Percentiles rank a stretch among this genome's conserved stretches.
Conservation (phyloP, 2,113 vertebrate genomes). For the Oryzias woworae region DNA sequence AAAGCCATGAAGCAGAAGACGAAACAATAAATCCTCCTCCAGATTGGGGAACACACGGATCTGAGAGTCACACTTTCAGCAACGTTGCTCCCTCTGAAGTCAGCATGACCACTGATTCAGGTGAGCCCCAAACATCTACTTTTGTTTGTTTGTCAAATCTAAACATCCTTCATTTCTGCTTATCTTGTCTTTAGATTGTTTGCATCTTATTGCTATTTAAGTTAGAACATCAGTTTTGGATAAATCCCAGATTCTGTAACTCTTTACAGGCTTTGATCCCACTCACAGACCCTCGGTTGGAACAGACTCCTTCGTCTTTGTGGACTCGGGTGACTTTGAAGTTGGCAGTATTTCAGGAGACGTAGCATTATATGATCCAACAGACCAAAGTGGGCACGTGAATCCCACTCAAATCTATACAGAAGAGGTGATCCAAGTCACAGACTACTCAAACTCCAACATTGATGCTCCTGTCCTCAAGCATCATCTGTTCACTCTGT, state of each 20-base stretch:
- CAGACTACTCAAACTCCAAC: slow-evolving; percentile 11
- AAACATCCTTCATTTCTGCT: background rate
- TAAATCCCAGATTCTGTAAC: background rate
- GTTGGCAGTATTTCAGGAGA: slow-evolving; percentile 23
- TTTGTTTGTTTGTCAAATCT: background rate
- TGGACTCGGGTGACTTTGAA: slow-evolving; percentile 8
- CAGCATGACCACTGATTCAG: background rate
- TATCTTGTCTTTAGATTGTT: too few relatives aligned
- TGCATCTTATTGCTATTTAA: background rate
- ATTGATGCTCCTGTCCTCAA: slow-evolving; percentile 1
- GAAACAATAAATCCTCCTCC: background rate
- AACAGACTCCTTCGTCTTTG: background rate
- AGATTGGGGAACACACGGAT: slow-evolving; percentile 14
- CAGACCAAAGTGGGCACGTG: slow-evolving; percentile 25
- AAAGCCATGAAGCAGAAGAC: slow-evolving; percentile 11
- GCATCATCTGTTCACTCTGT: slow-evolving; percentile 20
- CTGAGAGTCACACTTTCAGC: slow-evolving; percentile 15
- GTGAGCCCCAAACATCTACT: slow-evolving; percentile 18
- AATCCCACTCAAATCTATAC: slow-evolving; percentile 10
- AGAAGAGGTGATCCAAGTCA: slow-evolving; percentile 10
- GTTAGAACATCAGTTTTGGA: too few relatives aligned
- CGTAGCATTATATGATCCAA: slow-evolving; percentile 4
- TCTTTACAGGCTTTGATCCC: slow-evolving; percentile 45
- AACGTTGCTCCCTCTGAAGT: slow-evolving; percentile 6
- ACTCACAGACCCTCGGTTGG: slow-evolving; percentile 23